Evolutionary conservation across 1,140 invertebrate genomes (phyloP).

Genomic region (Oncopodura yosiiana): DNA sequence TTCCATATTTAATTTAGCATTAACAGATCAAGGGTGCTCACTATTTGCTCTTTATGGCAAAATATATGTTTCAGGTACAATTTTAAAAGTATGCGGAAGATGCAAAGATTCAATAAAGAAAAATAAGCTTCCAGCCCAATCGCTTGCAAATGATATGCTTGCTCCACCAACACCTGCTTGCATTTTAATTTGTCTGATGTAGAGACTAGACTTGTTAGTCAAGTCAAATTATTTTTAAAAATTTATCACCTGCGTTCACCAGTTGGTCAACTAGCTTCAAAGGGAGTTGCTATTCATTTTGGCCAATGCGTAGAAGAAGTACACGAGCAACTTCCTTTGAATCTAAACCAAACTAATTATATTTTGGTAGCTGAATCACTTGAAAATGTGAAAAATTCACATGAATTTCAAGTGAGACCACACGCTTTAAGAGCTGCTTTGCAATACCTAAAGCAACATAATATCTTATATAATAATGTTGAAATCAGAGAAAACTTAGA

Average conservation of each 20-base stretch:
- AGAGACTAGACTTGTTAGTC: constrained; percentile 3
- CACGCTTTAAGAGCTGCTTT: neutral
- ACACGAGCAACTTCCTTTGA: neutral
- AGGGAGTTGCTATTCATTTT: constrained; percentile 2
- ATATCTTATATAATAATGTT: neutral
- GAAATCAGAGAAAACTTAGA: neutral
- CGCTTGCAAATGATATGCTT: neutral
- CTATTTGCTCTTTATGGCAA: no score
- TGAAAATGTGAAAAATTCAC: neutral
- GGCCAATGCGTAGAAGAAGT: neutral
- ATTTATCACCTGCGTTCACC: neutral
- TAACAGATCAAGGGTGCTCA: no score
- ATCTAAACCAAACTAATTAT: neutral
- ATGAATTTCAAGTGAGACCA: neutral
- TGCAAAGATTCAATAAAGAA: neutral
- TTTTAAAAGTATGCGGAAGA: neutral
- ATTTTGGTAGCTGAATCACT: neutral
- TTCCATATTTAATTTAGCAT: no score
- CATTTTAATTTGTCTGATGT: neutral
- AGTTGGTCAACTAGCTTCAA: neutral
- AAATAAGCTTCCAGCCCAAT: neutral
- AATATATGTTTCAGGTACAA: no score
- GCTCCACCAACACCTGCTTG: neutral
- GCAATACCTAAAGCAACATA: neutral
- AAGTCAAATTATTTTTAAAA: constrained; percentile 11